Evolutionary conservation across 1,140 invertebrate species (phyloP).

Genomic region (Lucilia sericata): DNA sequence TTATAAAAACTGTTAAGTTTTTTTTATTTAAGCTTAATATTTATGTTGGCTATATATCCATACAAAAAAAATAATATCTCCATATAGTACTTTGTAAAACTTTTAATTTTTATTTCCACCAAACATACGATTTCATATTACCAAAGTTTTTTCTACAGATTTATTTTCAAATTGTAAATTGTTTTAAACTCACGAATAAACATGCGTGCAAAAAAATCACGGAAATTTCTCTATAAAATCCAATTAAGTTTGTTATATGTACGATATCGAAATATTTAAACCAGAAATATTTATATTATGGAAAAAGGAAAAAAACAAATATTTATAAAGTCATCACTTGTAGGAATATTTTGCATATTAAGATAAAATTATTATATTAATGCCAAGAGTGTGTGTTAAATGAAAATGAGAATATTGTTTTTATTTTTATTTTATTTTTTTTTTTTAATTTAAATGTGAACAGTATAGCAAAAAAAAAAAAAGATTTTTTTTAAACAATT

Average conservation of each 20-base stretch:
- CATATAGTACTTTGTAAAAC: too few species aligned
- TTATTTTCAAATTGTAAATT: background rate
- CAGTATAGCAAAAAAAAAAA: too few species aligned
- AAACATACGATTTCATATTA: too few species aligned
- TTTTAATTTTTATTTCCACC: too few species aligned
- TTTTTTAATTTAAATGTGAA: too few species aligned
- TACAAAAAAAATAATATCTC: too few species aligned
- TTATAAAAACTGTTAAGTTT: too few species aligned
- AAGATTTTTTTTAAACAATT: too few species aligned
- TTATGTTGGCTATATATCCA: too few species aligned
- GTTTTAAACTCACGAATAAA: background rate
- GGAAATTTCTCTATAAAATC: background rate
- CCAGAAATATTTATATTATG: constrained; percentile 4
- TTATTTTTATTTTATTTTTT: too few species aligned
- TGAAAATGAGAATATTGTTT: too few species aligned
- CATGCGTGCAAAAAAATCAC: background rate
- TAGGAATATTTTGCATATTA: background rate
- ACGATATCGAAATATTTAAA: constrained; percentile 10
- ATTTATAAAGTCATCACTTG: background rate
- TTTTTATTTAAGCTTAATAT: too few species aligned
- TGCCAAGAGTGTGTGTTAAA: background rate
- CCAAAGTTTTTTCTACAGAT: background rate
- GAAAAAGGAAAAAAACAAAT: background rate
- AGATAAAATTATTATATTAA: background rate
- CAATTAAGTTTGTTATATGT: background rate